Base-by-base conservation (phyloP, 2,888 invertebrate genomes). In the Microctonus hyperodae region DNA sequence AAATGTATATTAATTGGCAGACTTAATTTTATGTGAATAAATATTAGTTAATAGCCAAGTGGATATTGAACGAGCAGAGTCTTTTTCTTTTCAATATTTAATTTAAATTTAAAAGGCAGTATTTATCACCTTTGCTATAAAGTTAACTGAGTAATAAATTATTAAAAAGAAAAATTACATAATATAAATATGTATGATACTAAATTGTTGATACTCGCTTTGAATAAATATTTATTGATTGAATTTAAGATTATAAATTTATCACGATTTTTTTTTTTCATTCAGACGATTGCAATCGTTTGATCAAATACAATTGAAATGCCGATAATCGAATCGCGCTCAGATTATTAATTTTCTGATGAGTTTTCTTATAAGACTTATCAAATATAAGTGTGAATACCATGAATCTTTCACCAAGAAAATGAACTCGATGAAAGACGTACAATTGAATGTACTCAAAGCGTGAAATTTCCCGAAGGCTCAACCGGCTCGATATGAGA, bases 371-470 rank as follows among this genome's bases (percentile, higher is more conserved):
- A n/a, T n/a, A 11, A n/a, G 23, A 58, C 13, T 60, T 28, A 31
- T 40, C 23, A 16, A 48, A 16, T 23, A 31, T 60, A 48, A 59
- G 25, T 25, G 48, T 61, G 51, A 51, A 61, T 61, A 51, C 33
- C 23, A 51, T 61, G 51, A 61, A 58, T 35, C 57, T 37, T 37
- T 58, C 40, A 35, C 16, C 55, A 55, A 55, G 37, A 35, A 58
- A 58, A 22, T 50, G 48, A 61, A 61, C 31, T 48, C 31, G 20
- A 28, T 55, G 40, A 59, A 44, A 48, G 48, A 9, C 50, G 16
- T 20, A 56, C 63, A 64, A 64, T 64, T 64, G 63, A 64, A 68
- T 65, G 65, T 66, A 64, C 50, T 66, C 64, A 71, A 65, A 67
- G 61, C 55, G 65, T 61, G 61, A 64, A 68, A 69, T 68, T 68